Evolutionary conservation across 2,888 invertebrate species (phyloP).

Genomic region (Subacronicta megacephala): DNA sequence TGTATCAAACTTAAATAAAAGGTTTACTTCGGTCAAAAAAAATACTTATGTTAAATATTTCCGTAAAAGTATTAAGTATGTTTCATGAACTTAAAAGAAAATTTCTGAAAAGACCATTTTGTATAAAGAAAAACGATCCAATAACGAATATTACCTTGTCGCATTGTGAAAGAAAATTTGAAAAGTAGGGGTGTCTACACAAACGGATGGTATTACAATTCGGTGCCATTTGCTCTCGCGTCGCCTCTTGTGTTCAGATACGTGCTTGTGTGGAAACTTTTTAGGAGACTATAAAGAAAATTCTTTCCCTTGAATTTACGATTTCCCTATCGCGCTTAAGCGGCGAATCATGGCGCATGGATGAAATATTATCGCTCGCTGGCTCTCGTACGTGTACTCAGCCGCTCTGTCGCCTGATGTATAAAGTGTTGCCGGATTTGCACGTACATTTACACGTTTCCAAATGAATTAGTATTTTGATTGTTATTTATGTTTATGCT

Average conservation of each 20-base stretch:
- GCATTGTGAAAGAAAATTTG: slow-evolving; percentile 81
- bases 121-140: slow-evolving; percentile 79
- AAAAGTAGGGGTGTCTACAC: slow-evolving; percentile 77
- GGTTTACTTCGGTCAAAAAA: too few species aligned
- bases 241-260: slow-evolving; percentile 74
- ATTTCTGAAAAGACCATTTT: slow-evolving; percentile 73
- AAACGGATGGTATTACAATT: slow-evolving; percentile 82
- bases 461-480: slow-evolving; percentile 33
- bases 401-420: slow-evolving; percentile 56
- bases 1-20: neutral
- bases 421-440: slow-evolving; percentile 62
- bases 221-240: slow-evolving; percentile 78
- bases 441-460: slow-evolving; percentile 51
- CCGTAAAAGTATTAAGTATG: too few species aligned
- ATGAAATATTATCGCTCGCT: slow-evolving; percentile 81
- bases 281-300: slow-evolving; percentile 84
- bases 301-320: slow-evolving; percentile 84
- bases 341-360: slow-evolving; percentile 82
- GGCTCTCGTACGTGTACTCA: slow-evolving; percentile 67
- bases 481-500: slow-evolving; percentile 6
- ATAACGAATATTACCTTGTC: slow-evolving; percentile 82
- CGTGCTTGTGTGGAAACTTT: slow-evolving; percentile 81
- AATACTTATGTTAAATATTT: too few species aligned
- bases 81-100: slow-evolving; percentile 33
- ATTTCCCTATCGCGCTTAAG: slow-evolving; percentile 86